A percentile compares a stretch with the other conserved stretches of the same genome.
Evolutionary conservation across 2,797 vertebrate genomes (phyloP).

Genomic region (Falco columbarius): DNA sequence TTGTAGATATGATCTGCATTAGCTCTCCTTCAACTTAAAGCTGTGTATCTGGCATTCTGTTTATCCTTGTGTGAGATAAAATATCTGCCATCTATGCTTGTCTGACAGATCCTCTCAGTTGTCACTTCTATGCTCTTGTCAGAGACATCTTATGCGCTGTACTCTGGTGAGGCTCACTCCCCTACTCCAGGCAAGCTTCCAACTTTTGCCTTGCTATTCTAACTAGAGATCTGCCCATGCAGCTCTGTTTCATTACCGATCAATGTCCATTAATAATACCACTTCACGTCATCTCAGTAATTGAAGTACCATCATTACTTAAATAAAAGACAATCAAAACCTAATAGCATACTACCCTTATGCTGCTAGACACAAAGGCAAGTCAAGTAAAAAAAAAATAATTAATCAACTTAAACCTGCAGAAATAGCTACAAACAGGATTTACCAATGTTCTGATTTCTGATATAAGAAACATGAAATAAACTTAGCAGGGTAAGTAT

Average conservation of each 20-base stretch:
- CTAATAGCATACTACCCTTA: not conserved
- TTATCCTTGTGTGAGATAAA: not conserved
- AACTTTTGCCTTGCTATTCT: not conserved
- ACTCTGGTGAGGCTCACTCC: not conserved
- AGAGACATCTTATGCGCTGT: not conserved
- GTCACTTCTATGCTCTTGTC: not conserved
- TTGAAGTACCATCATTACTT: not conserved
- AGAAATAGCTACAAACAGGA: not conserved
- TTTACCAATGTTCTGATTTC: not conserved
- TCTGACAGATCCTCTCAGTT: not conserved
- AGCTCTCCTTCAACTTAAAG: not conserved
- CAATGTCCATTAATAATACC: not conserved
- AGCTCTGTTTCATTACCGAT: not conserved
- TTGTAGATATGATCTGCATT: not conserved
- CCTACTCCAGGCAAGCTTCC: slow-evolving; percentile 2
- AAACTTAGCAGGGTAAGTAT: not conserved
- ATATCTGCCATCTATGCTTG: not conserved
- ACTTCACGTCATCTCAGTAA: not conserved
- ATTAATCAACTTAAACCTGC: not conserved
- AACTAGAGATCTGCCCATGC: not conserved
- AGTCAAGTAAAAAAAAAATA: not conserved
- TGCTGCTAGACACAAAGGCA: not conserved
- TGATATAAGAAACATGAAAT: not conserved
- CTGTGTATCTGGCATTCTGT: not conserved
- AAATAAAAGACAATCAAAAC: not conserved